These are phyloP conservation scores for Eumacrocentrus americanus DNA, from an alignment of 2,888 invertebrate genomes.

Conservation along the genomic window DNA sequence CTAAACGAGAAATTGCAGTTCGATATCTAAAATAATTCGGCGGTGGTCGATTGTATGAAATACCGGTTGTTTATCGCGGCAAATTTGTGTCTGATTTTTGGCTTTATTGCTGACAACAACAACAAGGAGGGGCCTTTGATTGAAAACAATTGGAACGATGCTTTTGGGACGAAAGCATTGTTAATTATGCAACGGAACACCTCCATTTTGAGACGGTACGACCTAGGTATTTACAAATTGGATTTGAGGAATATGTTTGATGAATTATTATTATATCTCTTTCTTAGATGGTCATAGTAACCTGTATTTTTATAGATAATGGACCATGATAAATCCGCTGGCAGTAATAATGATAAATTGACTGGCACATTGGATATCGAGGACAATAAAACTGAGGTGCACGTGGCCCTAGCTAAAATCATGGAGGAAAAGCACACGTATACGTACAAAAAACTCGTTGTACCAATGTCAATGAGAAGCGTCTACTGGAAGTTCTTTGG, in stretches of 20 bases:
- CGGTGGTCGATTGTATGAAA: neutral
- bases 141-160: neutral
- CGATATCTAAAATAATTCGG: conserved; percentile 13
- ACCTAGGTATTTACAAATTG: too few species aligned
- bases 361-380: conserved; percentile 1
- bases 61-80: conserved; percentile 9
- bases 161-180: neutral
- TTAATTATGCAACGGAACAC: neutral
- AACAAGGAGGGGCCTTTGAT: too few species aligned
- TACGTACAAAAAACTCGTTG: conserved; percentile 62
- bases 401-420: conserved; percentile 53
- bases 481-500: conserved; percentile 65
- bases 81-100: conserved; percentile 4
- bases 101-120: neutral
- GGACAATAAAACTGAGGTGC: conserved; percentile 6
- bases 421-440: conserved; percentile 59
- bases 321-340: neutral
- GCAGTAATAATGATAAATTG: neutral
- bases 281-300: too few species aligned
- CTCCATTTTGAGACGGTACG: conserved; percentile 3
- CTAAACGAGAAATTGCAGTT: conserved; percentile 17
- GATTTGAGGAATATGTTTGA: too few species aligned
- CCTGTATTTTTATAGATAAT: too few species aligned
- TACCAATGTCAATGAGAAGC: conserved; percentile 63
- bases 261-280: too few species aligned